Evolutionary conservation across 2,888 invertebrate species (phyloP).

Genomic region (Seladonia tumulorum): DNA sequence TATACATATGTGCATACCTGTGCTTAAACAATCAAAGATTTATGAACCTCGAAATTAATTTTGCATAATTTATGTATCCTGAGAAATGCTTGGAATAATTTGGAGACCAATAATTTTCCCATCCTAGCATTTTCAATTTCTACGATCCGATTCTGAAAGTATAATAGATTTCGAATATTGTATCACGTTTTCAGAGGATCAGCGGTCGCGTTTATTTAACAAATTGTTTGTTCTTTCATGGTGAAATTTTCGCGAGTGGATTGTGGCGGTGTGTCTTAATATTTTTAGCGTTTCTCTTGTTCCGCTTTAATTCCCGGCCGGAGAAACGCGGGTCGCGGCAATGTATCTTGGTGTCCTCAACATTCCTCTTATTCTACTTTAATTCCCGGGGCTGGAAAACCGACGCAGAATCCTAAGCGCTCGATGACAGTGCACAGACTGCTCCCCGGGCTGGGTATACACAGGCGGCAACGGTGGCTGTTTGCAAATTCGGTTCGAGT

Average conservation of each 20-base stretch:
- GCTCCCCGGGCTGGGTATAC: not conserved
- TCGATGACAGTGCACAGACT: constrained; percentile 28
- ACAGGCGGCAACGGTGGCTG: constrained; percentile 28
- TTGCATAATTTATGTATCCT: not conserved
- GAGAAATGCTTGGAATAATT: too few species aligned
- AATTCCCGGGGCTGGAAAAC: not conserved
- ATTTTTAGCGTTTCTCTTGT: constrained; percentile 5
- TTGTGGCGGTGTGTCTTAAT: not conserved
- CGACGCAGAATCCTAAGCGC: constrained; percentile 1
- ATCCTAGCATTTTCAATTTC: not conserved
- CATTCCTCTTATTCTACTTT: constrained; percentile 2
- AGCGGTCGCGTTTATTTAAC: not conserved
- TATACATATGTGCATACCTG: too few species aligned
- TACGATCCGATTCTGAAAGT: not conserved
- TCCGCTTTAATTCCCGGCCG: not conserved
- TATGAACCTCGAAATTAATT: not conserved
- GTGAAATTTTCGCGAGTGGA: not conserved
- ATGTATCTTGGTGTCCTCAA: constrained; percentile 1
- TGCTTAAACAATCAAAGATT: too few species aligned
- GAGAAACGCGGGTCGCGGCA: not conserved
- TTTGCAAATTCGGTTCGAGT: constrained; percentile 65
- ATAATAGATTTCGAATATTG: not conserved
- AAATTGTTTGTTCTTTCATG: not conserved
- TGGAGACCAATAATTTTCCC: too few species aligned
- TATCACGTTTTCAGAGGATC: not conserved